phyloP scores from a whole-genome alignment of 2,888 invertebrate species.

The Apodemia zela region DNA sequence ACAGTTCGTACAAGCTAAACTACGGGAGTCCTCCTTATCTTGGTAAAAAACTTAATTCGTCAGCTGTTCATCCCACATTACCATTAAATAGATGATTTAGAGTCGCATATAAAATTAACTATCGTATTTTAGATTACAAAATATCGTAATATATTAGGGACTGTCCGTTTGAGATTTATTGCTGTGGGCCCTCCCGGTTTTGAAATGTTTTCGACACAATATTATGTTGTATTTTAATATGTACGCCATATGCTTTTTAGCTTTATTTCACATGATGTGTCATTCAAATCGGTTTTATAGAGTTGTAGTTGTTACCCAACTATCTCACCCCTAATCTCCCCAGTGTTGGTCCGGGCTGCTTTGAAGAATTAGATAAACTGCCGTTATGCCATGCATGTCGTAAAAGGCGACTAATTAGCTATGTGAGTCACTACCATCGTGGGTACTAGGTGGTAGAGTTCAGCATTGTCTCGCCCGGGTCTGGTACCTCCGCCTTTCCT shows the following conservation, averaged over 20 bases:
- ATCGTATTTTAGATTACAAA: slow-evolving; percentile 58
- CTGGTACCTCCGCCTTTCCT: too few relatives aligned
- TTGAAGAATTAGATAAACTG: too few relatives aligned
- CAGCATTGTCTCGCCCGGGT: too few relatives aligned
- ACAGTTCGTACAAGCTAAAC: too few relatives aligned
- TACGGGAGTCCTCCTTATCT: too few relatives aligned
- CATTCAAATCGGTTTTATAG: not conserved
- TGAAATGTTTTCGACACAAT: slow-evolving; percentile 21
- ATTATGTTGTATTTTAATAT: slow-evolving; percentile 17
- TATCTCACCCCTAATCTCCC: too few relatives aligned
- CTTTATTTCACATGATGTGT: not conserved
- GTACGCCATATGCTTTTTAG: slow-evolving; percentile 18
- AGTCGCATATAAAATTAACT: slow-evolving; percentile 50
- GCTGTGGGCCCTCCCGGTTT: slow-evolving; percentile 32
- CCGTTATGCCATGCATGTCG: too few relatives aligned
- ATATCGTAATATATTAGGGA: slow-evolving; percentile 51
- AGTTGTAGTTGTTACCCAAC: too few relatives aligned
- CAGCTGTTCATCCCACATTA: slow-evolving; percentile 35
- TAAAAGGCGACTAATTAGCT: too few relatives aligned
- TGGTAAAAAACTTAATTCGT: slow-evolving; percentile 16
- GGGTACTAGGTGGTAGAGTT: too few relatives aligned
- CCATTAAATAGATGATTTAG: slow-evolving; percentile 53
- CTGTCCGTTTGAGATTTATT: slow-evolving; percentile 48
- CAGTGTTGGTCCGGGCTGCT: too few relatives aligned
- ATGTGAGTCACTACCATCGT: too few relatives aligned